These are phyloP conservation scores for Gastrophryne carolinensis DNA, from an alignment of 2,797 vertebrate species.

Conservation along the genomic window DNA sequence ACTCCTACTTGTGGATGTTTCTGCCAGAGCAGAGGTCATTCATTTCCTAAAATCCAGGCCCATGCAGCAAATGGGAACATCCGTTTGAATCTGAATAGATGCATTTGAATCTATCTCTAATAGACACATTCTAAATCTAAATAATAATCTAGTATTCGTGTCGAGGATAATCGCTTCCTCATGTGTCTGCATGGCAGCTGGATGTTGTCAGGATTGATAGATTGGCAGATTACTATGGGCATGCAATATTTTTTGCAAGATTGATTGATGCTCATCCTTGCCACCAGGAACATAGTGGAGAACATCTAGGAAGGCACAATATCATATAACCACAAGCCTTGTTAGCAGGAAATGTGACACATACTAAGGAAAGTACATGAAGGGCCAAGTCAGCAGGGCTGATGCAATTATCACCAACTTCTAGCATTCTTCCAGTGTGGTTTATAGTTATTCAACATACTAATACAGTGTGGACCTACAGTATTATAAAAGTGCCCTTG, in stretches of 20 bases:
- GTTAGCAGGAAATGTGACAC: not conserved
- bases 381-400: not conserved
- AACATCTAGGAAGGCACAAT: not conserved
- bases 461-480: too few species aligned
- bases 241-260: not conserved
- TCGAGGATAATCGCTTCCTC: not conserved
- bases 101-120: not conserved
- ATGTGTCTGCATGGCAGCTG: not conserved
- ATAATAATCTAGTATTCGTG: not conserved
- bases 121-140: not conserved
- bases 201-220: constrained; percentile 19
- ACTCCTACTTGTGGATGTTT: too few species aligned
- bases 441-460: too few species aligned
- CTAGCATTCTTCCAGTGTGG: too few species aligned
- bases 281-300: not conserved
- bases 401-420: too few species aligned
- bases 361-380: not conserved
- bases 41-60: too few species aligned
- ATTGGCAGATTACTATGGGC: not conserved
- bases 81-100: too few species aligned
- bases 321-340: not conserved
- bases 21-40: too few species aligned
- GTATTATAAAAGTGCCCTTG: too few species aligned
- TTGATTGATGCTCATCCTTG: not conserved
- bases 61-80: too few species aligned